Evolutionary conservation across 1,140 invertebrate genomes (phyloP).

Genomic region (Pogonognathellus flavescens): DNA sequence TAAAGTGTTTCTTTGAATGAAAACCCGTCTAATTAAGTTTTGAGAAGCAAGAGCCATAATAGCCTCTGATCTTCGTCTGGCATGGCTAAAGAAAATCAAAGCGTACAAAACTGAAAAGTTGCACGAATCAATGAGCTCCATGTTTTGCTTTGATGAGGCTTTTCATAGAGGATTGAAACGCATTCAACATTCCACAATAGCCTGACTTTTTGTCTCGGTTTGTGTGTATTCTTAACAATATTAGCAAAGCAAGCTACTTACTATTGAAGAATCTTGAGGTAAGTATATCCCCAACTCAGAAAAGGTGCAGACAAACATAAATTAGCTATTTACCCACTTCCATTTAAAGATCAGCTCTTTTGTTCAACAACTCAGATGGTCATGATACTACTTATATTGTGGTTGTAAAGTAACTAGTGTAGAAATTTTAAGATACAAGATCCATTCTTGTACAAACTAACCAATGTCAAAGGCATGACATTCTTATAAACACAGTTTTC

Average conservation of each 20-base stretch:
- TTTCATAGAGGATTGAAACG: not conserved
- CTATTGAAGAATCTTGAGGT: not conserved
- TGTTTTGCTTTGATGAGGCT: not conserved
- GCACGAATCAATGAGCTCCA: not conserved
- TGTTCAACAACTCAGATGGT: too few species aligned
- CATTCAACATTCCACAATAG: not conserved
- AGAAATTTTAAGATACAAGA: too few species aligned
- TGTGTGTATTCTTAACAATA: too few species aligned
- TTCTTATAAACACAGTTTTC: conserved; percentile 16
- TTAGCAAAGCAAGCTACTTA: not conserved
- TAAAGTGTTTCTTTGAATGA: too few species aligned
- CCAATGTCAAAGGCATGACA: conserved; percentile 14
- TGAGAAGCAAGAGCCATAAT: too few species aligned
- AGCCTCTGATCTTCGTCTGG: too few species aligned
- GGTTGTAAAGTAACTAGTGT: too few species aligned
- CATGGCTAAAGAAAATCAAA: too few species aligned
- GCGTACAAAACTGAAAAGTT: too few species aligned
- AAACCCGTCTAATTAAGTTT: too few species aligned
- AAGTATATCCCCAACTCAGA: not conserved
- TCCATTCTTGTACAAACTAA: too few species aligned
- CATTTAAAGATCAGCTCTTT: not conserved
- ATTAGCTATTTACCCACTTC: conserved; percentile 5
- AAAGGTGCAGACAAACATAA: conserved; percentile 24
- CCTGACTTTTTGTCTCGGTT: not conserved
- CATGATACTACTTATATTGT: too few species aligned